These are phyloP conservation scores for Nesidiocoris tenuis DNA, from an alignment of 2,888 invertebrate genomes.

Conservation along the genomic window DNA sequence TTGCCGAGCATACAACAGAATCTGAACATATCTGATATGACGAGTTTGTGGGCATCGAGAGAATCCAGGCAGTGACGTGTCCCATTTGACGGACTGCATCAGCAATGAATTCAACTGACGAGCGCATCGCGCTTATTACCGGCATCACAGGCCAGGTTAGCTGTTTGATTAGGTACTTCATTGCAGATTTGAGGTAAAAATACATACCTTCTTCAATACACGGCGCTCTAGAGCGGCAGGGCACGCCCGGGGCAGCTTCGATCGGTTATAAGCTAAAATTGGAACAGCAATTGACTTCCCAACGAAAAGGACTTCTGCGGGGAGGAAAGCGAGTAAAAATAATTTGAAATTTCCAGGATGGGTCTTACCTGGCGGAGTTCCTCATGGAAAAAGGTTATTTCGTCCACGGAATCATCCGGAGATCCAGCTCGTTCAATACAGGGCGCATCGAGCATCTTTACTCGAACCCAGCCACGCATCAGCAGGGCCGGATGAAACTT, in stretches of 20 bases:
- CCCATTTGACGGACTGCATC: too few relatives aligned
- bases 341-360: constrained; percentile 91
- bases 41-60: too few relatives aligned
- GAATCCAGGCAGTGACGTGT: too few relatives aligned
- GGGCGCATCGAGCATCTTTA: constrained; percentile 94
- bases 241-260: too few relatives aligned
- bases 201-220: not conserved
- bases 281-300: too few relatives aligned
- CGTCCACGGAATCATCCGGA: constrained; percentile 92
- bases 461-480: constrained; percentile 83
- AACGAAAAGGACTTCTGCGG: too few relatives aligned
- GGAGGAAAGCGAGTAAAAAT: too few relatives aligned
- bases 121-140: constrained; percentile 84
- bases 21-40: too few relatives aligned
- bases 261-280: not conserved
- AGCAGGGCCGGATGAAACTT: constrained; percentile 83
- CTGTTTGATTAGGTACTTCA: constrained; percentile 30
- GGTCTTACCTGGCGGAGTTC: constrained; percentile 94
- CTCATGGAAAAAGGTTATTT: constrained; percentile 87
- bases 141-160: constrained; percentile 96
- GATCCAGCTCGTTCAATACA: constrained; percentile 96
- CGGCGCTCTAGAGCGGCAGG: not conserved
- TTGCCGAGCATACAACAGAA: too few relatives aligned
- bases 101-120: constrained; percentile 5
- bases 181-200: not conserved